Conservation (phyloP, 2,113 vertebrate species). For the Dicrurus megarhynchus region DNA sequence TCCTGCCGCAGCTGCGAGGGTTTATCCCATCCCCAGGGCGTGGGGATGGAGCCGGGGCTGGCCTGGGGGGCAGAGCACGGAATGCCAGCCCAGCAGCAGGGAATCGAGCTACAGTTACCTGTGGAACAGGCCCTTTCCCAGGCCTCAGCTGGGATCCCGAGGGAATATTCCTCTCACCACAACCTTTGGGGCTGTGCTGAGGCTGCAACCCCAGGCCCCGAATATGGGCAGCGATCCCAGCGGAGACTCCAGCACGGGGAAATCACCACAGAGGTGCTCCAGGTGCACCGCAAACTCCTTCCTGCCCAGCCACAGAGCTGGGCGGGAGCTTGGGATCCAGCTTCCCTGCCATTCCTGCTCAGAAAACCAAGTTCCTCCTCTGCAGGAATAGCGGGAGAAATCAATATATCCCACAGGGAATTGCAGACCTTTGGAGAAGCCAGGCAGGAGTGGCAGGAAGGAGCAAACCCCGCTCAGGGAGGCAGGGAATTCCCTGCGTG, state of each 20-base stretch:
- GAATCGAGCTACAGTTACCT: neutral
- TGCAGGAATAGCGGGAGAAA: neutral
- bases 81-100: neutral
- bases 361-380: neutral
- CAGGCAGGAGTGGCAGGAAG: conserved; percentile 1
- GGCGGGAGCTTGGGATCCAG: neutral
- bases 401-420: neutral
- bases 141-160: neutral
- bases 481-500: neutral
- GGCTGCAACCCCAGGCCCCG: neutral
- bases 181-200: rapidly evolving
- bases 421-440: neutral
- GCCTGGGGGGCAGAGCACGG: neutral
- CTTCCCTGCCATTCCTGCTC: neutral
- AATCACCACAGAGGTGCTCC: neutral
- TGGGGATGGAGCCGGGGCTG: neutral
- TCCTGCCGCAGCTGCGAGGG: neutral
- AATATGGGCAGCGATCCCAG: rapidly evolving
- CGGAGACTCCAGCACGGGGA: rapidly evolving
- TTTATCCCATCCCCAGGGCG: neutral
- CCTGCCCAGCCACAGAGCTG: neutral
- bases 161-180: neutral
- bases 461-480: neutral
- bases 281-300: neutral
- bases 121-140: neutral